phyloP scores from a whole-genome alignment of 2,113 vertebrate species.

The Leucosticte australis region DNA sequence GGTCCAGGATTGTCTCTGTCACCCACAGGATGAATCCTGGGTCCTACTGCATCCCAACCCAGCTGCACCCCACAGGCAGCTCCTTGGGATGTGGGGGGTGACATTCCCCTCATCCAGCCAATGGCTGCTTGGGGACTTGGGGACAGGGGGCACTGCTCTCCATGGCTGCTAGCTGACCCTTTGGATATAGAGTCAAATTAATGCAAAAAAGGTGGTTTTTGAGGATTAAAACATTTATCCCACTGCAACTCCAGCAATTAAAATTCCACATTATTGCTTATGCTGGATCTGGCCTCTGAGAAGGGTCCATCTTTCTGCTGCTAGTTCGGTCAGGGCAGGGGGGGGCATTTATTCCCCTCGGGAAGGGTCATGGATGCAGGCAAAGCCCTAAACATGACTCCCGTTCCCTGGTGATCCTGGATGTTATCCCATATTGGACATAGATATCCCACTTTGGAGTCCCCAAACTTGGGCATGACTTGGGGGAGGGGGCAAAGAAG shows the following conservation, averaged over 20 bases:
- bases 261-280: not conserved
- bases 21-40: fast-evolving
- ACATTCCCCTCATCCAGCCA: not conserved
- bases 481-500: not conserved
- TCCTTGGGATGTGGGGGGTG: not conserved
- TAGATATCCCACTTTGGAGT: not conserved
- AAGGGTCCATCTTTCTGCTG: not conserved
- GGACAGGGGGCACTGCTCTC: not conserved
- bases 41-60: fast-evolving
- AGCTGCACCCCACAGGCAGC: not conserved
- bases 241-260: fast-evolving
- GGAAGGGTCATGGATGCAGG: not conserved
- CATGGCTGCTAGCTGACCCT: fast-evolving
- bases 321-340: fast-evolving
- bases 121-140: not conserved
- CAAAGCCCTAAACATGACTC: not conserved
- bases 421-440: not conserved
- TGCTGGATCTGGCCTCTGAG: not conserved
- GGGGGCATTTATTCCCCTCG: fast-evolving
- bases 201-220: fast-evolving
- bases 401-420: not conserved
- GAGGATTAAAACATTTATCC: not conserved
- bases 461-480: not conserved
- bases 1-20: not conserved
- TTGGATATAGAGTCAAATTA: not conserved